A percentile compares a stretch with the other conserved stretches of the same genome.
phyloP scores from a whole-genome alignment of 1,140 invertebrate species.

The Drosophila subobscura region DNA sequence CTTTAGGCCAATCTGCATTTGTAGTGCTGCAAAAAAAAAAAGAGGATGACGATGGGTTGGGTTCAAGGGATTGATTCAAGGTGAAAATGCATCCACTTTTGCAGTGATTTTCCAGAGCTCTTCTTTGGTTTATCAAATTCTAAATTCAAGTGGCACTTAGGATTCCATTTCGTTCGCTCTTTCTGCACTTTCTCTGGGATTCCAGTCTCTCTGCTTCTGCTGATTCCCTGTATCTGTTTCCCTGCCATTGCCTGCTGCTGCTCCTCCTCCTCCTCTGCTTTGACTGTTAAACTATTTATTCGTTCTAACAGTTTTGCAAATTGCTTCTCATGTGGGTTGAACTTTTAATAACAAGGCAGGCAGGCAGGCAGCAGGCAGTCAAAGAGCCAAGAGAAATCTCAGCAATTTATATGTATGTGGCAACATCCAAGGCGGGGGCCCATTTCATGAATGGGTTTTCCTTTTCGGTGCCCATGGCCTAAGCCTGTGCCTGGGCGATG shows the following conservation, averaged over 20 bases:
- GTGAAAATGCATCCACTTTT: conserved; percentile 34
- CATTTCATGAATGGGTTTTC: conserved; percentile 70
- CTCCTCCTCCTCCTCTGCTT: neutral
- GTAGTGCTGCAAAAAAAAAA: conserved; percentile 4
- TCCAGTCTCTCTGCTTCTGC: neutral
- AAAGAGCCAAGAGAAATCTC: conserved; percentile 63
- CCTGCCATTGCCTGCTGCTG: neutral
- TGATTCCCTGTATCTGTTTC: no score
- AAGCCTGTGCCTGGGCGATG: conserved; percentile 28
- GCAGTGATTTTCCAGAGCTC: neutral
- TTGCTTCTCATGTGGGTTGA: conserved; percentile 69
- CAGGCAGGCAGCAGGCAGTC: conserved; percentile 24
- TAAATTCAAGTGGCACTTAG: conserved; percentile 48
- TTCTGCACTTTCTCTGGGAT: neutral
- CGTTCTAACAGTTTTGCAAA: conserved; percentile 66
- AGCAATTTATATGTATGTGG: conserved; percentile 62
- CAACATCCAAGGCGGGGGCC: conserved; percentile 41
- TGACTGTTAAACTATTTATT: conserved; percentile 51
- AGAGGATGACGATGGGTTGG: neutral
- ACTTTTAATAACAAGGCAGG: conserved; percentile 73
- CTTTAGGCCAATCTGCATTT: conserved; percentile 18
- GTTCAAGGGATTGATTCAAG: conserved; percentile 14
- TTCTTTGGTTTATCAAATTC: conserved; percentile 41
- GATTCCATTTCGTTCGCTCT: conserved; percentile 19
- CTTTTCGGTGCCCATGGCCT: conserved; percentile 4